Base-by-base conservation (phyloP, 2,888 invertebrate species). In the Vesta saturnalis region DNA sequence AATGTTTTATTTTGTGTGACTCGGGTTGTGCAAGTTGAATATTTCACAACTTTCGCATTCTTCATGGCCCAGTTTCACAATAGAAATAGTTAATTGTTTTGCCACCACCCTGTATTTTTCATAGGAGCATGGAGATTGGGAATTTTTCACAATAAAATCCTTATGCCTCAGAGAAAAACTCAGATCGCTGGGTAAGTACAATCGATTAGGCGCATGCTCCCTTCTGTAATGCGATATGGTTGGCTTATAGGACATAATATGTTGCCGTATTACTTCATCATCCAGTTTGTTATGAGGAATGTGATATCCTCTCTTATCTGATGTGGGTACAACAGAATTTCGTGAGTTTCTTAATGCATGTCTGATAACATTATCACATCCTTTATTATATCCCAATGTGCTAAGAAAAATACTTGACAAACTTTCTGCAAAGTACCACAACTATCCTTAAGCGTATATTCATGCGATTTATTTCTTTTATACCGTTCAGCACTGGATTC, bases 391-490 rank as follows among this genome's bases (percentile, higher is more conserved):
- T n/a, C 46, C 14, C 21, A 59, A 18, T 1, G 46, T 59, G 18
- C 18, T 19, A 18, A 59, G 14, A 39, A 46, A 46, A 59, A 43
- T n/a, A 46, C 4, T 46, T 59, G 14, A 21, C 58, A 59, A 46
- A 59, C 43, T 21, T 21, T 39, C 16, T 59, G 39, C 19, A 18
- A 57, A 12, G n/a, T n/a, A n/a, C n/a, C 18, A 39, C 39, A 35
- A 6, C n/a, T 57, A 57, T 57, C 19, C 18, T 35, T 39, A 39
- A 57, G 57, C 35, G 18, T 14, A 23, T 57, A 57, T n/a, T 57
- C 18, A 35, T 57, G 18, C 5, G 15, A 15, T 10, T 57, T 57
- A 35, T 57, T 57, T 39, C 57, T 35, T 39, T 16, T 23, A 35
- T 18, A 57, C 15, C 15, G 15, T 18, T 35, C 57, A 35, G 57